phyloP scores from a whole-genome alignment of 2,113 vertebrate genomes.

The Agapornis roseicollis region DNA sequence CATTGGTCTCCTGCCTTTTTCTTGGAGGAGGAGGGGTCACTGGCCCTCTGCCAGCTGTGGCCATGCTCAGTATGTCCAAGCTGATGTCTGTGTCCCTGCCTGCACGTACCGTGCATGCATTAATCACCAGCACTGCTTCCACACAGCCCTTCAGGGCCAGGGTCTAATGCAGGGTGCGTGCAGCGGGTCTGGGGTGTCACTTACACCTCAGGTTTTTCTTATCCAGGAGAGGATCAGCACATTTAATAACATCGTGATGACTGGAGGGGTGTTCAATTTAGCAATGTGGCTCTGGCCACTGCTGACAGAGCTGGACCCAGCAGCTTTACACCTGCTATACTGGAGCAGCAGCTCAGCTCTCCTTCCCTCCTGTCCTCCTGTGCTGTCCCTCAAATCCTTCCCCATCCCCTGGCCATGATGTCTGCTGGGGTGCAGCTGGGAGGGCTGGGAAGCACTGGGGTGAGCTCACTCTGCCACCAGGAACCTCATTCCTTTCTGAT shows the following conservation, averaged over 20 bases:
- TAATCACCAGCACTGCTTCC: neutral
- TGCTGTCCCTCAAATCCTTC: neutral
- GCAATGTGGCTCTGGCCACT: neutral
- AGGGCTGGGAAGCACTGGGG: neutral
- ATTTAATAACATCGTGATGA: constrained; percentile 10
- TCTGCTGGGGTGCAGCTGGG: neutral
- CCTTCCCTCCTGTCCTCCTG: rapidly evolving
- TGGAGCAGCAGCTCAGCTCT: neutral
- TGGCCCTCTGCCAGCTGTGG: neutral
- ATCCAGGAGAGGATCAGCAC: neutral
- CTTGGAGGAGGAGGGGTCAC: neutral
- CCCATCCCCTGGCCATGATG: neutral
- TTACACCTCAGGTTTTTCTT: neutral
- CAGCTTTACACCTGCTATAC: constrained; percentile 50
- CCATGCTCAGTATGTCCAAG: rapidly evolving
- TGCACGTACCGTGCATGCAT: rapidly evolving
- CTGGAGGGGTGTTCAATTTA: constrained; percentile 24
- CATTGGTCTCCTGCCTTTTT: neutral
- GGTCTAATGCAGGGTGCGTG: neutral
- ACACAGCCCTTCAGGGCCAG: rapidly evolving
- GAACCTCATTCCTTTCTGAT: constrained; percentile 34
- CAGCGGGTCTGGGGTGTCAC: neutral
- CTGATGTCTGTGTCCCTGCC: neutral
- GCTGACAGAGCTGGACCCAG: constrained; percentile 15
- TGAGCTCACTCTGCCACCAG: neutral